Evolutionary conservation across 2,797 vertebrate species (phyloP).

Genomic region (Nannoperca obscura): DNA sequence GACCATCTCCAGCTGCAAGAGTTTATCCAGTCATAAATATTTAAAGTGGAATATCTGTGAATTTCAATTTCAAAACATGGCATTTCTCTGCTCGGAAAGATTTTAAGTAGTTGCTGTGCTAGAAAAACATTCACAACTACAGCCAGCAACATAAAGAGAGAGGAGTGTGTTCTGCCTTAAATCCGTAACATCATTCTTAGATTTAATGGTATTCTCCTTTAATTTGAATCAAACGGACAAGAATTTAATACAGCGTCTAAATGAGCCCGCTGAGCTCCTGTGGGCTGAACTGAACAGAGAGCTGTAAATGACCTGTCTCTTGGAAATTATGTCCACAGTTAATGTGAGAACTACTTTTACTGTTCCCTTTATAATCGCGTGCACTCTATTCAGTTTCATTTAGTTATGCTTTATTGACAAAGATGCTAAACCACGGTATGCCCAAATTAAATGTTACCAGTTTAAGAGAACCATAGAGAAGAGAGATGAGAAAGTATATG

Average conservation of each 20-base stretch:
- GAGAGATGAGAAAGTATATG: slow-evolving; percentile 22
- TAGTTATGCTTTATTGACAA: slow-evolving; percentile 65
- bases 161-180: slow-evolving; percentile 41
- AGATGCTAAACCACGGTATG: slow-evolving; percentile 42
- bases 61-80: slow-evolving; percentile 41
- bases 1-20: slow-evolving; percentile 21
- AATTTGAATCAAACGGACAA: slow-evolving; percentile 63
- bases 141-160: slow-evolving; percentile 30
- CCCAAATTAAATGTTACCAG: slow-evolving; percentile 62
- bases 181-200: slow-evolving; percentile 36
- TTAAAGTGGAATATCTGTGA: slow-evolving; percentile 49
- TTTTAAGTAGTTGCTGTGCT: slow-evolving; percentile 23
- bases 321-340: slow-evolving; percentile 69
- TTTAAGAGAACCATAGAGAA: slow-evolving; percentile 38
- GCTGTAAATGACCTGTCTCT: slow-evolving; percentile 70
- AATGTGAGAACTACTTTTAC: slow-evolving; percentile 71
- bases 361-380: slow-evolving; percentile 62
- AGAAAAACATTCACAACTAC: slow-evolving; percentile 24
- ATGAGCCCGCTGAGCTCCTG: slow-evolving; percentile 50
- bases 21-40: slow-evolving; percentile 64
- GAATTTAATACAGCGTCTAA: slow-evolving; percentile 59
- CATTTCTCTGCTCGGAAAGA: slow-evolving; percentile 11
- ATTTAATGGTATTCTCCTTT: slow-evolving; percentile 60
- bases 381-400: slow-evolving; percentile 62
- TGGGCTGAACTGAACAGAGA: slow-evolving; percentile 46